A percentile compares a stretch with the other conserved stretches of the same genome.
phyloP scores from a whole-genome alignment of 2,888 invertebrate genomes.

The Pollenia griseotomentosa region DNA sequence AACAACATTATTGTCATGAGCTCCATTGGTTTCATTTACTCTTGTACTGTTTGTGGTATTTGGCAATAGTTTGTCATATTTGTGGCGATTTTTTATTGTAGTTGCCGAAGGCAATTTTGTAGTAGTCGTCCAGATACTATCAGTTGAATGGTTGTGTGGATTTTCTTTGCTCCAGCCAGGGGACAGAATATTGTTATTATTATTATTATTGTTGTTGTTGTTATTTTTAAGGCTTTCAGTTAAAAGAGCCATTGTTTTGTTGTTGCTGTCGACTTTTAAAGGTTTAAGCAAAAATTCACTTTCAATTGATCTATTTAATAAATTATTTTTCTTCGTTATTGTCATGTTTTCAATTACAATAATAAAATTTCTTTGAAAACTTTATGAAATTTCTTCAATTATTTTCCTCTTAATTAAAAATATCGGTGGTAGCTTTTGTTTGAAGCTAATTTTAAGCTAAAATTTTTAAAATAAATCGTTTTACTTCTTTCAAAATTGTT shows the following conservation, averaged over 20 bases:
- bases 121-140: slow-evolving; percentile 37
- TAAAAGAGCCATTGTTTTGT: slow-evolving; percentile 57
- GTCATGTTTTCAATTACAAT: slow-evolving; percentile 35
- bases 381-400: slow-evolving; percentile 9
- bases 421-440: slow-evolving; percentile 62
- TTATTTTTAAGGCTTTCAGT: slow-evolving; percentile 39
- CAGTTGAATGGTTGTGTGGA: slow-evolving; percentile 2
- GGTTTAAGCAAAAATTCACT: slow-evolving; percentile 61
- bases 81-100: slow-evolving; percentile 56
- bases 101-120: slow-evolving; percentile 53
- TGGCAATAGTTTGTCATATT: slow-evolving; percentile 70
- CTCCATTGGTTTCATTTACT: slow-evolving; percentile 55
- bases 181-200: slow-evolving; percentile 55
- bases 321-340: slow-evolving; percentile 63
- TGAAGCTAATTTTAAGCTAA: slow-evolving; percentile 2
- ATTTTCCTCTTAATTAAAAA: slow-evolving; percentile 12
- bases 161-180: slow-evolving; percentile 34
- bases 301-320: slow-evolving; percentile 69
- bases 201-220: slow-evolving; percentile 16
- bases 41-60: slow-evolving; percentile 66
- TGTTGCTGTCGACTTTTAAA: slow-evolving; percentile 27
- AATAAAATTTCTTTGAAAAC: neutral
- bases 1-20: slow-evolving; percentile 43
- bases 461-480: neutral
- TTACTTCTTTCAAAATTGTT: neutral